Evolutionary conservation across 2,113 vertebrate genomes (phyloP).

Genomic region (Actenoides lindsayi): DNA sequence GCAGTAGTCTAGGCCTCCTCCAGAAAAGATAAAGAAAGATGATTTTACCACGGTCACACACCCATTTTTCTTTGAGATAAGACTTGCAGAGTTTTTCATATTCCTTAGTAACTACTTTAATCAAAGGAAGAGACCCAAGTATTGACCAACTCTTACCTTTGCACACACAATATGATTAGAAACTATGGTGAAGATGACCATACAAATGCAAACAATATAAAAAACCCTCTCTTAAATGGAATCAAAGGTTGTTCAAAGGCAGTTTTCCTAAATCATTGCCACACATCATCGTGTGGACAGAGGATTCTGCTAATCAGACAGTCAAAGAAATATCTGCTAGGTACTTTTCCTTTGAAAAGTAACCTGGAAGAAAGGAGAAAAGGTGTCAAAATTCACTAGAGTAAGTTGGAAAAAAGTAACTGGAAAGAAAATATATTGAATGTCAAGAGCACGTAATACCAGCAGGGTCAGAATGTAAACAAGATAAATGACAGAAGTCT

Average conservation of each 20-base stretch:
- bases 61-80: not conserved
- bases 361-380: not conserved
- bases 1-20: not conserved
- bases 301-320: not conserved
- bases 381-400: not conserved
- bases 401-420: not conserved
- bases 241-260: not conserved
- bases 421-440: not conserved
- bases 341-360: not conserved
- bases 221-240: not conserved
- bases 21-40: not conserved
- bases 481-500: not conserved
- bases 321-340: not conserved
- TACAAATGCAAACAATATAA: not conserved
- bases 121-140: not conserved
- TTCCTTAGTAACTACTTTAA: not conserved
- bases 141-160: not conserved
- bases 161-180: not conserved
- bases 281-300: not conserved
- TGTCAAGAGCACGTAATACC: not conserved
- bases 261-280: not conserved
- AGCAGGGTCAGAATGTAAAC: not conserved
- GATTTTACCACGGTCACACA: not conserved
- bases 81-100: not conserved
- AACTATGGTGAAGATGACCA: not conserved